Conservation (phyloP, 2,113 vertebrate genomes). For the Mohoua ochrocephala region DNA sequence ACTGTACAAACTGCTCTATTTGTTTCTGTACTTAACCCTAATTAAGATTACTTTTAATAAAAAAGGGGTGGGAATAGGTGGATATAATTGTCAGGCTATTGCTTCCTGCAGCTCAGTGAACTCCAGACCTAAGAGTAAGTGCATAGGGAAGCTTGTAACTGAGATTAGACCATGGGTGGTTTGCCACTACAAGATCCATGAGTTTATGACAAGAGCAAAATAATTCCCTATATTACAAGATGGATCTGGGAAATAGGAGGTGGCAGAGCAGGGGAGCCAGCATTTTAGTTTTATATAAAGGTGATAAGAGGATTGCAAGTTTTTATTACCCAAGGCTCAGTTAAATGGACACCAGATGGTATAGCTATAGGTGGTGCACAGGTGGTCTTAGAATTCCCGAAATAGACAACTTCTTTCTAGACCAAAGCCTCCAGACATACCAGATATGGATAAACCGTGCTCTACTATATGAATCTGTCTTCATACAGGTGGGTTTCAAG, state of each 20-base stretch:
- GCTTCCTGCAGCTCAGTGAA: background rate
- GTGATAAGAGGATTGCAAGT: background rate
- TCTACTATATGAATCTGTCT: background rate
- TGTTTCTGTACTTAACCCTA: background rate
- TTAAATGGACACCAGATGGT: background rate
- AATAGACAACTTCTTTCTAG: background rate
- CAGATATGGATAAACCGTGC: background rate
- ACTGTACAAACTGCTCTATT: background rate
- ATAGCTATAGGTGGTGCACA: background rate
- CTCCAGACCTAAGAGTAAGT: background rate
- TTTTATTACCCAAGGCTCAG: background rate
- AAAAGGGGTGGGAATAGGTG: rapidly evolving
- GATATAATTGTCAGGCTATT: background rate
- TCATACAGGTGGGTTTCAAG: background rate
- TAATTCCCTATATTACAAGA: background rate
- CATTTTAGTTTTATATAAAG: background rate
- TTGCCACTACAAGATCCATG: background rate
- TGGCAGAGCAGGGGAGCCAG: background rate
- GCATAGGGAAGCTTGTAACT: background rate
- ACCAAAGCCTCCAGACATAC: background rate
- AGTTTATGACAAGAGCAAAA: background rate
- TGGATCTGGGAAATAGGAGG: background rate
- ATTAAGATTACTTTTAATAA: background rate
- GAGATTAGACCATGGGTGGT: background rate
- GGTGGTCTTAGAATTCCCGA: background rate